Evolutionary conservation across 1,140 invertebrate species (phyloP), one percentile per base, ranked within the genome.

Genomic region (Grapholita molesta): DNA sequence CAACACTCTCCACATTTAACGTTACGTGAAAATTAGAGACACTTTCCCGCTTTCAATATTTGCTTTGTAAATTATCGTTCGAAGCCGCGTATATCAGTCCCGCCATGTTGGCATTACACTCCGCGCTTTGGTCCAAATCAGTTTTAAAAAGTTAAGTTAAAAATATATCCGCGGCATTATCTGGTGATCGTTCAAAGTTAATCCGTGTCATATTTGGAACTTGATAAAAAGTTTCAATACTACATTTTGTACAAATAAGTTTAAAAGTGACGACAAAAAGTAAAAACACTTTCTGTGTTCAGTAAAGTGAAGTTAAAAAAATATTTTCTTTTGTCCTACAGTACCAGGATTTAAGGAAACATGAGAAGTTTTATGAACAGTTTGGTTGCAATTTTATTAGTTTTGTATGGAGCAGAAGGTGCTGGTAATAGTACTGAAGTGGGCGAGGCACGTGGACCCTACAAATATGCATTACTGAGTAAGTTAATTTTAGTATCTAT

Each of bases 381-480:
- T 21, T 48, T 48, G 18, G 42, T 48, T 18, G 42, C 18, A 7
- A 9, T 48, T 48, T 21, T 48, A 8, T 48, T 48, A 18, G 21
- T 7, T 21, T 18, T 48, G 5, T 48, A 48, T 21, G 42, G 42
- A 21, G 74, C 72, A 24, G 66, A 75, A 64, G 74, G 71, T 66
- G 18, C 66, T 15, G 70, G 76, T 33, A 71, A 76, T 64, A 69
- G 42, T 24, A 65, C 11, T 64, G 71, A 70, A 42, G 25, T 70
- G 23, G 66, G 72, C 3, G 84, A 88, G 71, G 76, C 80, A 1
- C 76, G 87, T 65, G 85, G 85, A 0, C 86, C 85, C 74, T 78
- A 65, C 66, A 87, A 88, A 80, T 89, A 84, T 52, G 87, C 85
- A 3, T 75, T 89, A 52, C 68, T 88, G 24, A 85, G 87, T 89